Percentiles rank a stretch among this genome's conserved stretches.
phyloP scores from a whole-genome alignment of 2,797 vertebrate genomes.

The Discoglossus pictus region DNA sequence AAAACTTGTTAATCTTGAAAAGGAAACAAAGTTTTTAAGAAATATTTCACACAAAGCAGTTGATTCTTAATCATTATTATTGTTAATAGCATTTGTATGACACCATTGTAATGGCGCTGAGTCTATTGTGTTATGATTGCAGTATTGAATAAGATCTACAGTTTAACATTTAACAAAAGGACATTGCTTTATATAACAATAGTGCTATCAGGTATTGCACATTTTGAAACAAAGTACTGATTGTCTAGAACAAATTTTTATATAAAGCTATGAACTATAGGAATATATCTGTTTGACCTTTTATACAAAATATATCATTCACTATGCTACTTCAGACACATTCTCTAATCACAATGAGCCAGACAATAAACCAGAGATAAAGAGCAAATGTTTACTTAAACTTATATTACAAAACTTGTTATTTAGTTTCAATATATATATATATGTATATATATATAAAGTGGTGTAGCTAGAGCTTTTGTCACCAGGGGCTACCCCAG shows the following conservation, averaged over 20 bases:
- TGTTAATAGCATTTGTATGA: slow-evolving; percentile 26
- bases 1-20: slow-evolving; percentile 44
- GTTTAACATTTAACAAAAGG: slow-evolving; percentile 16
- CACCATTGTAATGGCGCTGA: slow-evolving; percentile 22
- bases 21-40: slow-evolving; percentile 35
- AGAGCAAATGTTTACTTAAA: no score
- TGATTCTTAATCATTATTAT: slow-evolving; percentile 35
- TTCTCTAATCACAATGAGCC: slow-evolving; percentile 17
- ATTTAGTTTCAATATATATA: no score
- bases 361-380: not conserved
- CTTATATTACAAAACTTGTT: no score
- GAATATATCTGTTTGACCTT: slow-evolving; percentile 42
- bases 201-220: slow-evolving; percentile 15
- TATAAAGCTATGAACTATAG: slow-evolving; percentile 3
- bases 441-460: no score
- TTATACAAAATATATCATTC: slow-evolving; percentile 23
- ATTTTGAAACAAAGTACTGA: slow-evolving; percentile 19
- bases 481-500: no score
- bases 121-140: slow-evolving; percentile 31
- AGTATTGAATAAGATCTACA: slow-evolving; percentile 31
- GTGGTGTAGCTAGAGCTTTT: no score
- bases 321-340: slow-evolving; percentile 8
- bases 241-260: slow-evolving; percentile 17
- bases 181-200: slow-evolving; percentile 32
- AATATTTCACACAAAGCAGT: slow-evolving; percentile 20